These are phyloP conservation scores for Phrynocephalus guinanensis DNA, from an alignment of 2,797 vertebrate species.

Conservation along the genomic window DNA sequence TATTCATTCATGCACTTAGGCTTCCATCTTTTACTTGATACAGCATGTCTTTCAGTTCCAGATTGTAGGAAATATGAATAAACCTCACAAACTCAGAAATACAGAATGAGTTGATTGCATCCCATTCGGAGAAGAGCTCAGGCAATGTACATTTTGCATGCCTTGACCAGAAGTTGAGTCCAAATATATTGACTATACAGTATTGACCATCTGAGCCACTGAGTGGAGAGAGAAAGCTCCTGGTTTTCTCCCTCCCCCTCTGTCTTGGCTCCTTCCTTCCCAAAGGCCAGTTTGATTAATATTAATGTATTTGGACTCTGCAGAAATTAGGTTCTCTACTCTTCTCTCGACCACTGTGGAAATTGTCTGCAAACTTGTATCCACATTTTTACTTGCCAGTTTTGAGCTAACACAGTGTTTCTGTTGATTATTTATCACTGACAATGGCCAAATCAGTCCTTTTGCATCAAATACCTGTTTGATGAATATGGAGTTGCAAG, in stretches of 20 bases:
- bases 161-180: background rate
- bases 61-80: constrained; percentile 44
- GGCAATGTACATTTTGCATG: background rate
- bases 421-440: constrained; percentile 5
- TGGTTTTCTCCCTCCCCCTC: no score
- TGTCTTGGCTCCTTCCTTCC: background rate
- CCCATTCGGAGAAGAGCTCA: background rate
- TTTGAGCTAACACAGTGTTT: background rate
- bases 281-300: background rate
- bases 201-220: background rate
- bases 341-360: no score
- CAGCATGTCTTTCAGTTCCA: constrained; percentile 36
- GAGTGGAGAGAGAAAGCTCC: background rate
- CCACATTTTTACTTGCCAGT: background rate
- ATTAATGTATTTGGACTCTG: background rate
- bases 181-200: background rate
- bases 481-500: background rate
- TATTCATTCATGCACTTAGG: constrained; percentile 63
- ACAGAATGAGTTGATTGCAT: background rate
- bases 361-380: background rate
- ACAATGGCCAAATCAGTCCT: background rate
- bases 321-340: background rate
- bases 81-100: background rate
- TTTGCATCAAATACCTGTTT: constrained; percentile 9
- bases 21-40: constrained; percentile 13